Evolutionary conservation across 2,888 invertebrate genomes (phyloP).

Genomic region (Meiosimyza decipiens): DNA sequence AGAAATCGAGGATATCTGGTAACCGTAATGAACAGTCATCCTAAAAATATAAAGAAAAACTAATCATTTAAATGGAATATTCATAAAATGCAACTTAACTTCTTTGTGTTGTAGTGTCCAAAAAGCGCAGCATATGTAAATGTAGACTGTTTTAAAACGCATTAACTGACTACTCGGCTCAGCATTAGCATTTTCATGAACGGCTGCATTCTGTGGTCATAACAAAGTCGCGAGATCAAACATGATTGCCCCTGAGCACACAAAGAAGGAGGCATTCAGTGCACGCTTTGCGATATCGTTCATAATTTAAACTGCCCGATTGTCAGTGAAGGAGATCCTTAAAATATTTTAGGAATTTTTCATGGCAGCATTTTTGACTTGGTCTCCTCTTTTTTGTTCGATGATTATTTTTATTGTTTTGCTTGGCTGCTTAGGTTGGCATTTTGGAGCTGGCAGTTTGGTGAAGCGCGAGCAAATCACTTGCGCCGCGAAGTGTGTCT

Average conservation of each 20-base stretch:
- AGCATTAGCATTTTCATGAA: conserved; percentile 49
- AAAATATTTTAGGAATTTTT: conserved; percentile 48
- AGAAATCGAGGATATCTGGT: too few species aligned
- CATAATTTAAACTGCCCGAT: conserved; percentile 47
- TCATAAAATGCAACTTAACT: too few species aligned
- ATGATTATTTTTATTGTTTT: conserved; percentile 4
- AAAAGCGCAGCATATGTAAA: conserved; percentile 12
- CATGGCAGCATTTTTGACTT: conserved; percentile 18
- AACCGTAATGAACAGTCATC: too few species aligned
- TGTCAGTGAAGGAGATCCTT: conserved; percentile 37
- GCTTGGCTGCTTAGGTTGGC: conserved; percentile 11
- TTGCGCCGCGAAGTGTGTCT: conserved; percentile 31
- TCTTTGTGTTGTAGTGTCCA: background rate
- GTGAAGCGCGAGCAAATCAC: conserved; percentile 34
- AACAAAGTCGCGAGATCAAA: conserved; percentile 56
- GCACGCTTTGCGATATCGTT: conserved; percentile 54
- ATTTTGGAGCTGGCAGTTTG: conserved; percentile 27
- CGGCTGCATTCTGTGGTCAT: conserved; percentile 52
- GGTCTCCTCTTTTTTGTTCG: background rate
- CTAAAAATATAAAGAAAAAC: too few species aligned
- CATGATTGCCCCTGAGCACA: conserved; percentile 57
- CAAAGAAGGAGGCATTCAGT: conserved; percentile 56
- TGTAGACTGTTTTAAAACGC: conserved; percentile 18
- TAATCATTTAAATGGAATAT: too few species aligned
- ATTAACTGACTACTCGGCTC: conserved; percentile 28